Evolutionary conservation across 2,888 invertebrate species (phyloP).

Genomic region (Latheticus oryzae): DNA sequence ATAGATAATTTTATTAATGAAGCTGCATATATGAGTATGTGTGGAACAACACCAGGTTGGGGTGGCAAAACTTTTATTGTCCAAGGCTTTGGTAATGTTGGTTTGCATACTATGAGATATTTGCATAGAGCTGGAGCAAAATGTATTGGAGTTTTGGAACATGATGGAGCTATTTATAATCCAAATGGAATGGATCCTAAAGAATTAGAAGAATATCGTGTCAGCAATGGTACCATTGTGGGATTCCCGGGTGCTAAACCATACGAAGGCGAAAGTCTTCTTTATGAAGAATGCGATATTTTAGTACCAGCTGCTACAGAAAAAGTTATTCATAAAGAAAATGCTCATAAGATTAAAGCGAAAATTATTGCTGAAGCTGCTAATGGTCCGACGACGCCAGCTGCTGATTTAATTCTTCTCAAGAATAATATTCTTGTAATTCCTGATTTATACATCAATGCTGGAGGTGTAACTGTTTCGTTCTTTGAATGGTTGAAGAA

Average conservation of each 20-base stretch:
- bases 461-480: conserved; percentile 97
- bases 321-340: conserved; percentile 91
- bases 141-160: conserved; percentile 92
- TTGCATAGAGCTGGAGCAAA: conserved; percentile 92
- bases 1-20: conserved; percentile 95
- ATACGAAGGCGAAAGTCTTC: conserved; percentile 82
- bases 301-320: conserved; percentile 97
- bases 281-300: conserved; percentile 95
- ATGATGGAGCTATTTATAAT: conserved; percentile 88
- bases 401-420: conserved; percentile 91
- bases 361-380: conserved; percentile 97
- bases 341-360: conserved; percentile 89
- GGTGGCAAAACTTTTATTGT: conserved; percentile 96
- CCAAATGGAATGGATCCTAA: conserved; percentile 93
- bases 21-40: conserved; percentile 93
- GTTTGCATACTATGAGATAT: conserved; percentile 94
- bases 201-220: conserved; percentile 85
- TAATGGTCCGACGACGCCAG: conserved; percentile 97
- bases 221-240: conserved; percentile 89
- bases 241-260: conserved; percentile 93
- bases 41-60: conserved; percentile 92
- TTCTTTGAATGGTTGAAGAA: conserved; percentile 99
- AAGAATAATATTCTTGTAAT: conserved; percentile 90
- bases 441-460: conserved; percentile 90
- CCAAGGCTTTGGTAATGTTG: conserved; percentile 97